Base-by-base conservation (phyloP, 2,888 invertebrate genomes). In the Limnephilus lunatus region DNA sequence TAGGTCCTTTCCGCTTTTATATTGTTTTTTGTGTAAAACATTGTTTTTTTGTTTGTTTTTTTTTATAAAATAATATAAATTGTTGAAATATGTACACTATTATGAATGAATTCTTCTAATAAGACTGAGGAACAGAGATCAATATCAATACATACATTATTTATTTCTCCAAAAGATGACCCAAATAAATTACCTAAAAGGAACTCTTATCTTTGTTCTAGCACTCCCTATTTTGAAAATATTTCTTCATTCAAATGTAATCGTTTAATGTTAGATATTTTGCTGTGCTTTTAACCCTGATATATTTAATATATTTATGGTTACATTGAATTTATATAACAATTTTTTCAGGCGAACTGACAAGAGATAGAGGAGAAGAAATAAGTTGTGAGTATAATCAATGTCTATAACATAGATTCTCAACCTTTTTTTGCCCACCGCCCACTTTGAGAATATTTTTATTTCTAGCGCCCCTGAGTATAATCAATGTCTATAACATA, bases 321-420 rank as follows among this genome's bases (percentile, higher is more conserved):
- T 68, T 68, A 68, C n/a, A 68, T 68, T n/a, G n/a, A 68, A 68
- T 68, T n/a, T 68, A 68, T 68, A 68, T 25, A 4, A 68, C 92
- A 92, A 92, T 94, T 94, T 94, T 97, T 97, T 94, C 96, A 98
- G 97, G 97, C 96, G 97, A 98, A 96, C 97, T 97, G 95, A 97
- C 97, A 94, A 97, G 97, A 95, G 97, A 97, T 95, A 97, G 97
- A 95, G 97, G 97, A 94, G 97, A 98, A 95, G 97, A 97, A 95
- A 97, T 97, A 94, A 97, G 97, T 95, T 96, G 98, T 98, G 96
- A 98, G 98, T 98, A 95, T 93, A 85, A 85, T n/a, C n/a, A 68
- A 68, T n/a, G 2, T 68, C 7, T 25, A 68, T 68, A 68, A 19
- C 14, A 68, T 25, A 3, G 11, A 15, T n/a, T n/a, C n/a, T n/a